A percentile compares a stretch with the other conserved stretches of the same genome.
phyloP scores from a whole-genome alignment of 2,888 invertebrate genomes.

The Odontothrips loti region DNA sequence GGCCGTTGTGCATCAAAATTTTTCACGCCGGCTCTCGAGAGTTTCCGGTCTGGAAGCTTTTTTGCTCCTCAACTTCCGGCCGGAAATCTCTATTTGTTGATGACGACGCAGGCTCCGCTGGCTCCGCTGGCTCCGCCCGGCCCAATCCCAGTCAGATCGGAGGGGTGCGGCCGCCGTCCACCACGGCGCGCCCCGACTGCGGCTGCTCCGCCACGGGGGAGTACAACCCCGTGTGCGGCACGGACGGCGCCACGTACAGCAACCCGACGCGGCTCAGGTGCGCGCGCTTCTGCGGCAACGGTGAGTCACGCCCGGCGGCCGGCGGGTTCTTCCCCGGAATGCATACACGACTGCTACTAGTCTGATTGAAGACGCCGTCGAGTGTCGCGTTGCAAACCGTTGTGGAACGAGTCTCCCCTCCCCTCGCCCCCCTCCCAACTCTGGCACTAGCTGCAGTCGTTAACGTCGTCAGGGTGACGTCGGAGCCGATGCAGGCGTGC shows the following conservation, averaged over 20 bases:
- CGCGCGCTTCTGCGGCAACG: not conserved
- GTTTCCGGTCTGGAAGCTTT: no score
- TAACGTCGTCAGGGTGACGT: no score
- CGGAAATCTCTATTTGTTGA: not conserved
- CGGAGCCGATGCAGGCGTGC: no score
- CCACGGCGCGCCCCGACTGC: conserved; percentile 4
- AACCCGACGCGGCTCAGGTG: not conserved
- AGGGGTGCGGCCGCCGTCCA: not conserved
- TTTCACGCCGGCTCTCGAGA: no score
- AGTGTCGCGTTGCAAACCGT: no score
- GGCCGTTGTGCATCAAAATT: no score
- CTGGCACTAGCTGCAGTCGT: no score
- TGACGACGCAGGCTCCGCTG: not conserved
- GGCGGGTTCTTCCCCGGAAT: no score
- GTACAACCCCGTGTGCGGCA: conserved; percentile 21
- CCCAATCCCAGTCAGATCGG: not conserved
- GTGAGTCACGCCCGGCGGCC: not conserved
- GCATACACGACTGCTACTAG: no score
- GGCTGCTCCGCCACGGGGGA: not conserved
- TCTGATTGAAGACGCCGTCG: no score
- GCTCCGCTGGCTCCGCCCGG: not conserved
- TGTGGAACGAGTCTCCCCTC: no score
- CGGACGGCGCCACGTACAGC: conserved; percentile 18
- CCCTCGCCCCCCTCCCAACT: no score
- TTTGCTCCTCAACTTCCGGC: not conserved